phyloP scores from a whole-genome alignment of 2,797 vertebrate species.

The Poeciliopsis gracilis region DNA sequence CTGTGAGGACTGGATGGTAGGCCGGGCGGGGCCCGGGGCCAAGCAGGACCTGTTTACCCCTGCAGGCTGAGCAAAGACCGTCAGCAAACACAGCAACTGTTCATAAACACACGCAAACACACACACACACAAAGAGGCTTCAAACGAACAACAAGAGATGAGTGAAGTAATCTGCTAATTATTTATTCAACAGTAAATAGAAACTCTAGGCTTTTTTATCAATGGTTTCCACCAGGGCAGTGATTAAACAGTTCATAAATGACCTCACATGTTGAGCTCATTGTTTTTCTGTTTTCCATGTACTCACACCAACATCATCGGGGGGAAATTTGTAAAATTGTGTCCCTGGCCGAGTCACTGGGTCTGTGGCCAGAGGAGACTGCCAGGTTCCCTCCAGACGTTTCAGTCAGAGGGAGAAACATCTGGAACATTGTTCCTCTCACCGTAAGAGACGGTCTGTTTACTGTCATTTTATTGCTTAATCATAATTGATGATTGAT shows the following conservation, averaged over 20 bases:
- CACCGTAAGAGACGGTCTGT: no score
- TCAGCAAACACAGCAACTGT: conserved; percentile 59
- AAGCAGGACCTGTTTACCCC: conserved; percentile 65
- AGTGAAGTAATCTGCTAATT: background rate
- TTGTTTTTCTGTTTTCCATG: background rate
- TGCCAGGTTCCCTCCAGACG: no score
- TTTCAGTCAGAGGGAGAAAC: no score
- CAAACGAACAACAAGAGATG: background rate
- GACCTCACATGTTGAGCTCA: no score
- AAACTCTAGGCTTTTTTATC: background rate
- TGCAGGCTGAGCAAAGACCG: conserved; percentile 71
- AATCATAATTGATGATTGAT: no score
- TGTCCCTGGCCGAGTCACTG: no score
- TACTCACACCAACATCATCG: background rate
- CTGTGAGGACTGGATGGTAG: conserved; percentile 6
- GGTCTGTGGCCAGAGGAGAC: no score
- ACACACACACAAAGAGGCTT: background rate
- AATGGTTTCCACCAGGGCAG: background rate
- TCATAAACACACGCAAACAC: conserved; percentile 47
- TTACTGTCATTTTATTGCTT: no score
- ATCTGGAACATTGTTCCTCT: no score
- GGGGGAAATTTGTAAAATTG: no score
- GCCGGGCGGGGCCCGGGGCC: conserved; percentile 22
- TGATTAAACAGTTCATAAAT: background rate
- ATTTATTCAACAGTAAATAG: background rate